Percentiles rank a stretch among this genome's conserved stretches.
Evolutionary conservation across 2,888 invertebrate species (phyloP).

Genomic region (Autographa pulchrina): DNA sequence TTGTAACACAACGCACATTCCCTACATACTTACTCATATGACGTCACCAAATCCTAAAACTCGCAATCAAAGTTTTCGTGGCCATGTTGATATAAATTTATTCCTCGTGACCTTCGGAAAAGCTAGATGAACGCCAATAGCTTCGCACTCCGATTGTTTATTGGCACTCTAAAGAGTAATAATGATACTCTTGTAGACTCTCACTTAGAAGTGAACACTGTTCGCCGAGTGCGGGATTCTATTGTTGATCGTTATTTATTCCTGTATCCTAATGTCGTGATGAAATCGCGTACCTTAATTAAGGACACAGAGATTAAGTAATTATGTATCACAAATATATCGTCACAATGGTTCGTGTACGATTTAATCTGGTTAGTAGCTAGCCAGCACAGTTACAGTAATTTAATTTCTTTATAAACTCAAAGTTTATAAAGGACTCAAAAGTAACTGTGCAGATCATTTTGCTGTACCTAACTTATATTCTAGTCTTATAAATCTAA

Average conservation of each 20-base stretch:
- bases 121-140: constrained; percentile 4
- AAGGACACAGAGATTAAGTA: background rate
- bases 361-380: background rate
- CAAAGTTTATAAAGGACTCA: background rate
- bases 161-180: background rate
- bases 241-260: background rate
- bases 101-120: background rate
- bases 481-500: no score
- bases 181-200: background rate
- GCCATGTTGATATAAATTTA: background rate
- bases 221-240: background rate
- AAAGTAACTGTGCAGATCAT: background rate
- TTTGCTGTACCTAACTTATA: background rate
- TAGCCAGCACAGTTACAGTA: background rate
- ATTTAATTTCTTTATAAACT: background rate
- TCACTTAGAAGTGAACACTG: background rate
- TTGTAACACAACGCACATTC: background rate
- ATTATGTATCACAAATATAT: background rate
- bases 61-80: background rate
- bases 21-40: background rate
- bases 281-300: background rate
- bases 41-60: constrained; percentile 2
- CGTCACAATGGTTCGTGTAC: background rate
- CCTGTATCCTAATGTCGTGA: constrained; percentile 1
- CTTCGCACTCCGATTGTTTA: background rate